Evolutionary conservation across 2,888 invertebrate genomes (phyloP), one percentile per base, ranked within the genome.

Genomic region (Deroplatys truncata): DNA sequence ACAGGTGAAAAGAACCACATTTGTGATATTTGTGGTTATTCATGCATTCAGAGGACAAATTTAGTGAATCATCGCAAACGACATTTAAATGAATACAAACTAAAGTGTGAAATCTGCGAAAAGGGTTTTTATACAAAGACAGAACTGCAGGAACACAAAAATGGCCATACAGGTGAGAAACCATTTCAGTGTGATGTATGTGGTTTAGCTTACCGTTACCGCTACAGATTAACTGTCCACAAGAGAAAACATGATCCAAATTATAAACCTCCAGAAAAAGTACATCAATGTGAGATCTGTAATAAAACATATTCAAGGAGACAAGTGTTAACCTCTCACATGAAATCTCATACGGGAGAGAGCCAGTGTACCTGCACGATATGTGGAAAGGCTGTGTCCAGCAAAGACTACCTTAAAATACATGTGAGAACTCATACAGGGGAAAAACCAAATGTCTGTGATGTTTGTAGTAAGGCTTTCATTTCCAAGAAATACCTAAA

Each of bases 361-460:
- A 93, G 94, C 90, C 95, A 95, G 93, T 94, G 94, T 93, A 94
- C 95, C 7, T 95, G 95, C 93, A 95, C 94, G 92, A 94, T 95
- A 85, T 95, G 95, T 93, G 95, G 95, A 89, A 95, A 95, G 93
- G 94, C 95, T 91, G 94, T 95, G 9, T 94, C 95, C 82, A 94
- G 94, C 90, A 93, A 95, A 84, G 95, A 95, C 82, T 95, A 95
- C 91, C 94, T 95, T 91, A 95, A 95, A 92, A 95, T 95, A 92
- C 95, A 95, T 92, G 94, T 95, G 90, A 93, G 95, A 82, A 95
- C 95, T 87, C 95, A 95, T 92, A 95, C 95, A 1, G 95, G 95
- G 0, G 95, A 95, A 93, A 95, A 95, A 92, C 95, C 95, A 0
- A 94, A 95, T 91, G 94, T 95, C 1, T 95, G 95, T 93, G 94